Percentiles rank a stretch among this genome's conserved stretches.
phyloP scores from a whole-genome alignment of 2,113 vertebrate species.

The Smithornis capensis region DNA sequence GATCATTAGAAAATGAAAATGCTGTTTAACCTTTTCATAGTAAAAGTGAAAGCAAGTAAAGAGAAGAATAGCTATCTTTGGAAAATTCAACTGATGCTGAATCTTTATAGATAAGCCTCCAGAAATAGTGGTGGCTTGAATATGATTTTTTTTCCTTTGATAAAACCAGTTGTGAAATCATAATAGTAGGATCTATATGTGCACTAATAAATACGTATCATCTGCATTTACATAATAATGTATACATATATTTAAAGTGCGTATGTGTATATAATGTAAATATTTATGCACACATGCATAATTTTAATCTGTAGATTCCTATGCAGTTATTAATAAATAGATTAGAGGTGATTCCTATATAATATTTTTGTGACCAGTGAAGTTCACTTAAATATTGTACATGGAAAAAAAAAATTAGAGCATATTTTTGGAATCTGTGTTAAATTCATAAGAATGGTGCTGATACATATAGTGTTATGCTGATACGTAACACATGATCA shows the following conservation, averaged over 20 bases:
- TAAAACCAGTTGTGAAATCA: neutral
- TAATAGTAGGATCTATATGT: neutral
- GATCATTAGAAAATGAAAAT: neutral
- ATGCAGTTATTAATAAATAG: neutral
- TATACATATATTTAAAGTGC: neutral
- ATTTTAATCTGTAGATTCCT: neutral
- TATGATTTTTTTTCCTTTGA: accelerated
- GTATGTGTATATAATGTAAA: neutral
- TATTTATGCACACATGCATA: neutral
- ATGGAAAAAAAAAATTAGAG: neutral
- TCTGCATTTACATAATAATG: neutral
- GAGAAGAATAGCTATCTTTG: neutral
- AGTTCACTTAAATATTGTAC: neutral
- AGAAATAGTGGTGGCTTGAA: neutral
- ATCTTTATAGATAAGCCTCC: neutral
- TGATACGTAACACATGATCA: neutral
- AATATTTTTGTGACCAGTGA: neutral
- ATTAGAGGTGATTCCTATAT: neutral
- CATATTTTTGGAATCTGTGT: neutral
- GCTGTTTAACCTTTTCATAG: neutral
- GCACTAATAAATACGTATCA: neutral
- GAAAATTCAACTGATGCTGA: neutral
- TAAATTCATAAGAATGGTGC: neutral
- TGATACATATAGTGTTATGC: neutral
- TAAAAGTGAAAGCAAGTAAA: neutral